phyloP scores from a whole-genome alignment of 2,113 vertebrate species.

The Sceloporus tristichus region DNA sequence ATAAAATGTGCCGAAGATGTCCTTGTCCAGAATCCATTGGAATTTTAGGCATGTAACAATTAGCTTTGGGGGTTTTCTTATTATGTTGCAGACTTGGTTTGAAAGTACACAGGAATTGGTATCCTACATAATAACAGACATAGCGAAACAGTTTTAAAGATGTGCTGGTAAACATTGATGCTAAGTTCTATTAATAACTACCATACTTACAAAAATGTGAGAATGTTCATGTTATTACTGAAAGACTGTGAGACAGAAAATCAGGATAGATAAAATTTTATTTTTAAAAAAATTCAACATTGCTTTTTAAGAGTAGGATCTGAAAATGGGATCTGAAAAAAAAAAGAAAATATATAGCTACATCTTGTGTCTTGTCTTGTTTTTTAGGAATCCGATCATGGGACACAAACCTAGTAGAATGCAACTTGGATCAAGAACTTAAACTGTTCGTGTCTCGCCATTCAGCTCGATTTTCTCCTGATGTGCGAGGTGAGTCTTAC shows the following conservation, averaged over 20 bases:
- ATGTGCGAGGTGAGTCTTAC: conserved; percentile 89
- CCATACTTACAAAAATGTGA: not conserved
- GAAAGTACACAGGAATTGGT: not conserved
- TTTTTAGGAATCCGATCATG: conserved; percentile 94
- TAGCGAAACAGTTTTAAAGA: not conserved
- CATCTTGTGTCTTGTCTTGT: conserved; percentile 43
- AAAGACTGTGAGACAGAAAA: not conserved
- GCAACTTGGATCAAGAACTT: conserved; percentile 97
- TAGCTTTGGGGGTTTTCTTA: not conserved
- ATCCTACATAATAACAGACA: not conserved
- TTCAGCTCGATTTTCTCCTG: conserved; percentile 96
- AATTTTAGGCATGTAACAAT: not conserved
- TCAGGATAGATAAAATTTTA: not conserved
- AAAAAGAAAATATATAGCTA: not conserved
- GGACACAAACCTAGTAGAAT: conserved; percentile 94
- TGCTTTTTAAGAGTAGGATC: not conserved
- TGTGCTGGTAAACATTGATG: not conserved
- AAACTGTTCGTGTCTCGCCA: conserved; percentile 98
- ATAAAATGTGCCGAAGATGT: not conserved
- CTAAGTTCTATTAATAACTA: not conserved
- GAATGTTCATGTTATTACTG: not conserved
- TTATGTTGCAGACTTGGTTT: conserved; percentile 11
- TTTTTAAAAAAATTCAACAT: not conserved
- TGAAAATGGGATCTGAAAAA: not conserved
- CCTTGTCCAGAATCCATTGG: not conserved